Evolutionary conservation across 2,797 vertebrate species (phyloP), one percentile per base, ranked within the genome.

Genomic region (Gallirallus australis): DNA sequence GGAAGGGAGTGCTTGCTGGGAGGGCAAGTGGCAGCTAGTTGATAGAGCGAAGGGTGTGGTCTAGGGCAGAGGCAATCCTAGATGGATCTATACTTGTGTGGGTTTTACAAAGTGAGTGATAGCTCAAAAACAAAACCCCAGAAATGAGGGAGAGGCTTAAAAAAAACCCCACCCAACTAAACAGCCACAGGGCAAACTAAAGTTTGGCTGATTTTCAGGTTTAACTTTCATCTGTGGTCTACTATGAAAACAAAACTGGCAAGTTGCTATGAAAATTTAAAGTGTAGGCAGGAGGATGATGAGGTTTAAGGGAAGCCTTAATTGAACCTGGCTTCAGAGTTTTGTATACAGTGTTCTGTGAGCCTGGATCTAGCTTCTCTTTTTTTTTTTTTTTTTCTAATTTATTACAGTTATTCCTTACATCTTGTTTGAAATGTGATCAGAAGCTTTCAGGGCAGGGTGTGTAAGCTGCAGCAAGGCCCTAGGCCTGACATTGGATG

Each of bases 141-240:
- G 53, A 80, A 53, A 48, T 53, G 71, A 85, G 56, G 48, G 31
- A 87, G 75, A 76, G 73, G 57, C 16, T 87, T 89, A 53, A 77
- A 60, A 83, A 57, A 91, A 11, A 15, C 59, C 63, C 59, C 64
- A 85, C 71, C 61, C 53, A 77, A 52, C 71, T 47, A 71, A 82
- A 42, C 53, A 90, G 47, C 96, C 1, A 0, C 64, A 80, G 92
- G 94, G 83, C 78, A 95, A 93, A 47, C 24, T 45, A 59, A 82
- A 69, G 30, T 47, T 85, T 95, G 95, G 86, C 71, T 86, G 85
- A 66, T 95, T 83, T 93, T 89, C 91, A 94, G 60, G 65, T 95
- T 95, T 94, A 84, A 64, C 85, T 94, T 85, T 77, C 75, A 82
- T 82, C 64, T 93, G 90, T 0, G 40, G 90, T 96, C 53, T 95